Percentiles rank a stretch among this genome's conserved stretches.
These are phyloP conservation scores for Drosophila insularis DNA, from an alignment of 1,140 invertebrate genomes.

Conservation along the genomic window DNA sequence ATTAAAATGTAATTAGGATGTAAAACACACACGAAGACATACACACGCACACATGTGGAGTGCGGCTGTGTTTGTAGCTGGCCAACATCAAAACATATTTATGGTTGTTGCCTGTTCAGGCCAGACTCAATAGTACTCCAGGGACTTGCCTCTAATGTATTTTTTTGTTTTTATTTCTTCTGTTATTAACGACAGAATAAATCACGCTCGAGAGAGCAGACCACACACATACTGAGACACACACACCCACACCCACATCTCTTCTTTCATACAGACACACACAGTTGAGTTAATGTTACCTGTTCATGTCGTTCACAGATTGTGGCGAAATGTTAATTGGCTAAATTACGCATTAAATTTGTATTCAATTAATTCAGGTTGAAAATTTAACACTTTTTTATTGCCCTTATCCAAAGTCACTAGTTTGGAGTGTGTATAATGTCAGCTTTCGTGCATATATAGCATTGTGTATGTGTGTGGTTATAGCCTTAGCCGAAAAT, in stretches of 20 bases:
- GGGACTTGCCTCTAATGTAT: constrained; percentile 18
- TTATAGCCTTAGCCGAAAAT: not conserved
- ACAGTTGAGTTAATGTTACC: constrained; percentile 7
- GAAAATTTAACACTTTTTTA: constrained; percentile 5
- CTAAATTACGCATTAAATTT: constrained; percentile 5
- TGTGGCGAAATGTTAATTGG: constrained; percentile 12
- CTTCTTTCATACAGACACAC: not conserved
- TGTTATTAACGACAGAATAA: constrained; percentile 20
- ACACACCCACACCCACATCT: not conserved
- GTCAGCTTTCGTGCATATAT: too few species aligned
- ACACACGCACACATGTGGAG: not conserved
- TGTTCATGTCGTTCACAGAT: constrained; percentile 2
- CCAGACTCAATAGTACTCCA: constrained; percentile 31
- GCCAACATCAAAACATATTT: constrained; percentile 37
- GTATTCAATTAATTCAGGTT: not conserved
- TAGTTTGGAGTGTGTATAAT: not conserved
- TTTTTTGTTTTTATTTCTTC: constrained; percentile 24
- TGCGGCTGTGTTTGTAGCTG: not conserved
- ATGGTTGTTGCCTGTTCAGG: constrained; percentile 39
- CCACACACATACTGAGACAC: not conserved
- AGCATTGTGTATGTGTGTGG: not conserved
- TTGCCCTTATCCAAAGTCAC: not conserved
- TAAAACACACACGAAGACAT: constrained; percentile 19
- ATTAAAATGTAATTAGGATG: constrained; percentile 64
- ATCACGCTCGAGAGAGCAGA: constrained; percentile 14